Conservation (phyloP, 2,888 invertebrate species). For the Netelia virgata region DNA sequence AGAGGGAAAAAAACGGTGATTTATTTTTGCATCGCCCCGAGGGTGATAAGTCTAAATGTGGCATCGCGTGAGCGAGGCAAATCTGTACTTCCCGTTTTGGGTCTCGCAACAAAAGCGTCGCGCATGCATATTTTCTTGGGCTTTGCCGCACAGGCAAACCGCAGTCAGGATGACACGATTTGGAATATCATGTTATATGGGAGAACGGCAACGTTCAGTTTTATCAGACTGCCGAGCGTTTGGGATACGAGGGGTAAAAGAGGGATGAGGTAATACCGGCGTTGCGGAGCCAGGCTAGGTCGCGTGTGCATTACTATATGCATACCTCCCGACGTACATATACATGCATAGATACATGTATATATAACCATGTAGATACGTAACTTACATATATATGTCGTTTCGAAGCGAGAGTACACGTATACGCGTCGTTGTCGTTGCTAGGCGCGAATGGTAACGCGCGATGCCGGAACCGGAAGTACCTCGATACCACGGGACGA, state of each 20-base stretch:
- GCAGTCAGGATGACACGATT: constrained; percentile 25
- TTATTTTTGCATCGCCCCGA: constrained; percentile 8
- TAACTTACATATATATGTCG: not conserved
- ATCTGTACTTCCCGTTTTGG: constrained; percentile 9
- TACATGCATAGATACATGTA: not conserved
- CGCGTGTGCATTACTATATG: constrained; percentile 1
- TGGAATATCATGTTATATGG: constrained; percentile 6
- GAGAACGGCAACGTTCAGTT: constrained; percentile 18
- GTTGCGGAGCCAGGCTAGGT: constrained; percentile 4
- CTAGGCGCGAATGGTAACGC: constrained; percentile 34
- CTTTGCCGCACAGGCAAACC: constrained; percentile 2
- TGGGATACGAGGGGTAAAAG: constrained; percentile 18
- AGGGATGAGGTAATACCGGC: constrained; percentile 10
- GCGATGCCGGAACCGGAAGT: constrained; percentile 49
- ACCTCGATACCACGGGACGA: constrained; percentile 30
- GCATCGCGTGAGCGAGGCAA: not conserved
- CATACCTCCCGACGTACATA: not conserved
- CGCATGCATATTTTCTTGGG: not conserved
- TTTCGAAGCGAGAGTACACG: not conserved
- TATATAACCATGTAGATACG: not conserved
- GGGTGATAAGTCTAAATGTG: constrained; percentile 1
- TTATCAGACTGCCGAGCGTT: constrained; percentile 26
- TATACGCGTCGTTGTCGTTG: constrained; percentile 13
- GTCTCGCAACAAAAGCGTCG: constrained; percentile 1
- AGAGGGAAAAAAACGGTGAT: not conserved